Evolutionary conservation across 2,888 invertebrate genomes (phyloP), one percentile per base, ranked within the genome.

Genomic region (Cataglyphis livida): DNA sequence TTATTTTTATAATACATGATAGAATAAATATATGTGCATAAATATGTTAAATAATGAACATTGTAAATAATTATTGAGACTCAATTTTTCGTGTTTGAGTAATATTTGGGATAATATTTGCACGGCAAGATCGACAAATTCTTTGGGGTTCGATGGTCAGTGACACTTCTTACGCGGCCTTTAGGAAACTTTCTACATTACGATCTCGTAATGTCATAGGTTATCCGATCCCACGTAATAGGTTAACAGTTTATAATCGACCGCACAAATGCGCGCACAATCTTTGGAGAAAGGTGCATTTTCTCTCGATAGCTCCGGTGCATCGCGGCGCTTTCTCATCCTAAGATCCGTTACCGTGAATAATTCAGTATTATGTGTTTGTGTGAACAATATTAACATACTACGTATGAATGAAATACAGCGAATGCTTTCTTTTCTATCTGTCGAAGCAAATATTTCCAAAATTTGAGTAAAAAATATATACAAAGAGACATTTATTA

Each of bases 241-340:
- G 93, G 92, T 92, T 92, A 91, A 90, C 84, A 92, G 92, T 91
- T 92, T 90, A 90, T 84, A 87, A 88, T 89, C 85, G 28, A 9
- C 10, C 57, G 44, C 18, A 66, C 54, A 66, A 57, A 54, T 61
- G 84, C 83, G 84, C 83, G 66, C 83, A 85, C 83, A 79, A 75
- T 71, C 74, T 54, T 54, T 61, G 65, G 89, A 85, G 89, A 89
- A 89, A 89, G 89, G 88, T 82, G 61, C 38, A 71, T 28, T 65
- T 61, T 79, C 75, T 51, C 64, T 64, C 44, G 64, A 51, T 51
- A 68, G 82, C 57, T 32, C 12, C 38, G 35, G 21, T 15, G 57
- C 59, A 70, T 70, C 71, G 21, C 70, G 18, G 32, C 81, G 81
- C 81, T 82, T 78, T 82, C 65, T 81, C 83, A 81, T 81, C n/a